A percentile compares a stretch with the other conserved stretches of the same genome.
These are phyloP conservation scores for Podarcis cretensis DNA, from an alignment of 2,113 vertebrate species.

Conservation along the genomic window DNA sequence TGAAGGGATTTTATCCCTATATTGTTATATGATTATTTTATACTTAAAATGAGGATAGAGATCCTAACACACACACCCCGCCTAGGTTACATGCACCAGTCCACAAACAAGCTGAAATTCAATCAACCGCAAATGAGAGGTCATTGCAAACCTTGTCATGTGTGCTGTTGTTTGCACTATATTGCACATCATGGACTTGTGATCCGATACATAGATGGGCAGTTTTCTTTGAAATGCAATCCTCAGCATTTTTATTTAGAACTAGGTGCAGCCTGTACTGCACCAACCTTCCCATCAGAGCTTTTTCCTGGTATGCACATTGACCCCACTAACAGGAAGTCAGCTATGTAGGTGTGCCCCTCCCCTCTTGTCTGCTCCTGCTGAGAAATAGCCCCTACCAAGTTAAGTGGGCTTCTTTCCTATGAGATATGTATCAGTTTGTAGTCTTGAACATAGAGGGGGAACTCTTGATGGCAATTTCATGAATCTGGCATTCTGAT, in stretches of 20 bases:
- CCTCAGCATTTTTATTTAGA: background rate
- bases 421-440: background rate
- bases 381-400: background rate
- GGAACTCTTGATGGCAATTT: background rate
- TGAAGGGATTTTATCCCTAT: background rate
- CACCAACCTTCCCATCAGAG: too few relatives aligned
- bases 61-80: background rate
- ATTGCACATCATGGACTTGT: background rate
- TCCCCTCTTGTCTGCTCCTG: background rate
- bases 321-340: too few relatives aligned
- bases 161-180: background rate
- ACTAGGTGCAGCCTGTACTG: background rate
- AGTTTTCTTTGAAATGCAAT: background rate
- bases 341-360: too few relatives aligned
- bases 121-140: background rate
- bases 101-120: background rate
- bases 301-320: too few relatives aligned
- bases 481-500: background rate
- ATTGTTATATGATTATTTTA: background rate
- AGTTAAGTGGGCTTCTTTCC: background rate
- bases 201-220: background rate
- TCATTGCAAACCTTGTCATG: background rate
- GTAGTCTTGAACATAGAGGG: background rate
- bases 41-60: background rate
- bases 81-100: background rate